phyloP scores from a whole-genome alignment of 2,888 invertebrate species.

The Ptilodon capucinus region DNA sequence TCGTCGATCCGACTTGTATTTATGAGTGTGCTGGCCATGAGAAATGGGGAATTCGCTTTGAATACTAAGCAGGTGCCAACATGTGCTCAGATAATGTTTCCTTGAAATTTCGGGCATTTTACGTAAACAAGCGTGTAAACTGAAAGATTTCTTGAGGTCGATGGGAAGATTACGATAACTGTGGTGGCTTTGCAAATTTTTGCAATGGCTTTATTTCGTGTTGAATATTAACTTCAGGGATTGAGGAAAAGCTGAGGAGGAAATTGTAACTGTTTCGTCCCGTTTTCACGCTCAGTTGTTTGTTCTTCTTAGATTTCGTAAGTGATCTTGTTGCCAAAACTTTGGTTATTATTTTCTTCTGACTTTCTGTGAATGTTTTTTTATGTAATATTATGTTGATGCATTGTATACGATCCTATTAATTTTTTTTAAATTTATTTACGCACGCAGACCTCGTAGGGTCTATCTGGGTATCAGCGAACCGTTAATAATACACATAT shows the following conservation, averaged over 20 bases:
- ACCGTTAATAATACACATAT: too few species aligned
- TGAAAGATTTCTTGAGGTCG: not conserved
- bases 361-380: too few species aligned
- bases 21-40: conserved; percentile 25
- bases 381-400: not conserved
- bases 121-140: not conserved
- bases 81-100: not conserved
- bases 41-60: conserved; percentile 21
- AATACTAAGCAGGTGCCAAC: conserved; percentile 29
- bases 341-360: too few species aligned
- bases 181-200: too few species aligned
- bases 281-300: not conserved
- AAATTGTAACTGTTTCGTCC: not conserved
- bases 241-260: not conserved
- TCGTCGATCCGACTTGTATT: conserved; percentile 31
- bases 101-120: not conserved
- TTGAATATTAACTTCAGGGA: not conserved
- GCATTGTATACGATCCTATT: too few species aligned
- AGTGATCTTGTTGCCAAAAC: not conserved
- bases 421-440: too few species aligned
- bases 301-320: not conserved
- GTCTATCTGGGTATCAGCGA: too few species aligned
- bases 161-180: not conserved
- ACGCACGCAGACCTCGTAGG: too few species aligned
- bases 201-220: not conserved